A percentile compares a stretch with the other conserved stretches of the same genome.
Conservation (phyloP, 2,113 vertebrate genomes). For the Cephalopterus ornatus region DNA sequence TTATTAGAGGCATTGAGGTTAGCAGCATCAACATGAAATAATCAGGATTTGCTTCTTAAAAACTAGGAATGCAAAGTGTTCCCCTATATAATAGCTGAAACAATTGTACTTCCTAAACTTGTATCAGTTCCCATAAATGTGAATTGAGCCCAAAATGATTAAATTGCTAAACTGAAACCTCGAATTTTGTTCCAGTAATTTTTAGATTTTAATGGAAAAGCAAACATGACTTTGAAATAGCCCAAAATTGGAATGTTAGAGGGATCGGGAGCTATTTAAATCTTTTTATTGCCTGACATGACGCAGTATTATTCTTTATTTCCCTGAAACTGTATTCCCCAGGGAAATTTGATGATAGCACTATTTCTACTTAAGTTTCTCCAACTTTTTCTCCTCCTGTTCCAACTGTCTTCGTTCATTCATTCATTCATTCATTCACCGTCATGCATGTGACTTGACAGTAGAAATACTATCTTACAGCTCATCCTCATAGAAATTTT, state of each 20-base stretch:
- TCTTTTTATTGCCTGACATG: neutral
- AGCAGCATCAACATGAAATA: neutral
- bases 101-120: neutral
- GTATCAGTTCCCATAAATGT: neutral
- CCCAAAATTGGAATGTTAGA: neutral
- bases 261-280: fast-evolving
- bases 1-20: neutral
- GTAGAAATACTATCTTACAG: neutral
- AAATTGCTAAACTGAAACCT: neutral
- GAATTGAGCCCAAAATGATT: neutral
- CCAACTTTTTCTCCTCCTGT: neutral
- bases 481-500: neutral
- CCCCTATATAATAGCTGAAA: neutral
- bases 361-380: neutral
- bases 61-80: neutral
- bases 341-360: neutral
- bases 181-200: neutral
- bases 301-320: neutral
- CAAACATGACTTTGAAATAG: neutral
- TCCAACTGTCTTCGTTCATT: neutral
- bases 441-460: neutral
- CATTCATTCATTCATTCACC: neutral
- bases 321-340: neutral
- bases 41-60: neutral
- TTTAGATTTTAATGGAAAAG: neutral